A percentile compares a stretch with the other conserved stretches of the same genome.
These are phyloP conservation scores for Oxyruncus cristatus DNA, from an alignment of 2,113 vertebrate species.

Conservation along the genomic window DNA sequence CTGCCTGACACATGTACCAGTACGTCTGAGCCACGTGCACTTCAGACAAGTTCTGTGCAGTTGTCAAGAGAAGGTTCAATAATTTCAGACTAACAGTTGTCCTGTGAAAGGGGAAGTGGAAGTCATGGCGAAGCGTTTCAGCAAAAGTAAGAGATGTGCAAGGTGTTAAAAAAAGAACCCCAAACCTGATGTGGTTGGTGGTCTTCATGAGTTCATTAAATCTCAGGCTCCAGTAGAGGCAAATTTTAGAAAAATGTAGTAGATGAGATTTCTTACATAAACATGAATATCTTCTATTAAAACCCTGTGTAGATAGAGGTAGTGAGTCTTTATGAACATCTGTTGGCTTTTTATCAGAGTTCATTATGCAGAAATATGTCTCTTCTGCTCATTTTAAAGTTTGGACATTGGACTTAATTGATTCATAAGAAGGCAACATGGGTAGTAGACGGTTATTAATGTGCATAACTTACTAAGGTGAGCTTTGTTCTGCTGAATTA, in stretches of 20 bases:
- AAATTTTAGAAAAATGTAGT: neutral
- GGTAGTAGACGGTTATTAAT: slow-evolving; percentile 13
- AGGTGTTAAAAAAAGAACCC: neutral
- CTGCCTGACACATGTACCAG: neutral
- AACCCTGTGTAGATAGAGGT: neutral
- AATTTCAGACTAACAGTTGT: neutral
- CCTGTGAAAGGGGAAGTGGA: neutral
- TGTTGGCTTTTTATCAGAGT: neutral
- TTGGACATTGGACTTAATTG: slow-evolving; percentile 22
- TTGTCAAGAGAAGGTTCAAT: neutral
- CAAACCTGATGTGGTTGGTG: neutral
- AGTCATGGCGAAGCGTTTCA: neutral
- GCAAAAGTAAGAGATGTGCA: neutral
- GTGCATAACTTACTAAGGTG: slow-evolving; percentile 6
- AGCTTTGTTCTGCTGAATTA: slow-evolving; percentile 27
- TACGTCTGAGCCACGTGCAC: accelerated
- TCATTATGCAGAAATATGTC: slow-evolving; percentile 30
- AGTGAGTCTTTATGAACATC: neutral
- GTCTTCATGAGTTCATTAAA: neutral
- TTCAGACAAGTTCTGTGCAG: neutral
- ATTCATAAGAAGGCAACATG: neutral
- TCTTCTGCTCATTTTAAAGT: slow-evolving; percentile 31
- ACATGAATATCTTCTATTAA: neutral
- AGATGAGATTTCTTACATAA: neutral
- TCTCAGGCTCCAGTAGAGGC: neutral